These are phyloP conservation scores for Sinocyclocheilus anshuiensis DNA, from an alignment of 2,113 vertebrate species.

Conservation along the genomic window DNA sequence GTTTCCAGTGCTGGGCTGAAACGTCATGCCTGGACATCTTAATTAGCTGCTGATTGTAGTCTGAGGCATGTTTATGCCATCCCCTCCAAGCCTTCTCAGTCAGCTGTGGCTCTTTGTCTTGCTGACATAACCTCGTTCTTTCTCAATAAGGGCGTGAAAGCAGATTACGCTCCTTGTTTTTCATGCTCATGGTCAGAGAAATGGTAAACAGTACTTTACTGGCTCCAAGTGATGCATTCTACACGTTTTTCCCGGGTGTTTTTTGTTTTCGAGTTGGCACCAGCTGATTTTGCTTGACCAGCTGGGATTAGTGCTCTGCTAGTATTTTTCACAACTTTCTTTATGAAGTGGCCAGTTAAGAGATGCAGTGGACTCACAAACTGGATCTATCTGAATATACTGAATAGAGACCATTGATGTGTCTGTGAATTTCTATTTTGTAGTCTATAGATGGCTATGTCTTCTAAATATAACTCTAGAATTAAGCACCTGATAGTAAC, in stretches of 20 bases:
- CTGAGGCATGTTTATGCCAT: constrained; percentile 23
- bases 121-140: constrained; percentile 41
- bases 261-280: constrained; percentile 68
- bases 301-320: constrained; percentile 31
- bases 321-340: constrained; percentile 6
- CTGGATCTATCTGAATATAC: background rate
- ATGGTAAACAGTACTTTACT: constrained; percentile 44
- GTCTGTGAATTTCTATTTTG: background rate
- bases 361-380: background rate
- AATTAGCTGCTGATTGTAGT: constrained; percentile 26
- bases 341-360: background rate
- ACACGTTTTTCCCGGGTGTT: constrained; percentile 67
- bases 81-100: constrained; percentile 11
- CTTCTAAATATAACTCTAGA: background rate
- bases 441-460: background rate
- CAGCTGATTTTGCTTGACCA: constrained; percentile 51
- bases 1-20: background rate
- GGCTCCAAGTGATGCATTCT: constrained; percentile 66
- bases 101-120: constrained; percentile 22
- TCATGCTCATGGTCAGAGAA: constrained; percentile 61
- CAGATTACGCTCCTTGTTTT: constrained; percentile 74
- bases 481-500: background rate
- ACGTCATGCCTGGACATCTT: constrained; percentile 17
- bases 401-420: background rate
- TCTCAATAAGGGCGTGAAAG: constrained; percentile 71